Base-by-base conservation (phyloP, 2,113 vertebrate species). In the Anoplopoma fimbria region DNA sequence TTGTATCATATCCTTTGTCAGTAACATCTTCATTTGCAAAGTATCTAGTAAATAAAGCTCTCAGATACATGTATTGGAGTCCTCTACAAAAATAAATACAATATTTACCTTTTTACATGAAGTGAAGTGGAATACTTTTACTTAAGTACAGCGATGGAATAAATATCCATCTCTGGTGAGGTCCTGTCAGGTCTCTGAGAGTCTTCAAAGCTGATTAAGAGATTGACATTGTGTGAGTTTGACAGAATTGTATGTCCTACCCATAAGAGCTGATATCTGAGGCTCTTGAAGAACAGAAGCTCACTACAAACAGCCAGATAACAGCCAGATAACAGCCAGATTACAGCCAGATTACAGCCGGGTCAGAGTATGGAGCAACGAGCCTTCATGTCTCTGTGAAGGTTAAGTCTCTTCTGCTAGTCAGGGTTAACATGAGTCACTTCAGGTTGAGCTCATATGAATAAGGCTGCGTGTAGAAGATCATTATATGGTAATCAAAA, bases 321-420 rank as follows among this genome's bases (percentile, higher is more conserved):
- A 75, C 23, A 64, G n/a, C n/a, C n/a, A n/a, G n/a, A n/a, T n/a
- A n/a, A n/a, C n/a, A n/a, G 61, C 14, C 1, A n/a, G n/a, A n/a
- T 7, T 8, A 38, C 31, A 63, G 77, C 2, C 74, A 57, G 86
- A 84, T 81, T 82, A 75, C 21, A n/a, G 51, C 15, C 2, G 9
- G 71, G 62, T 75, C 77, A 55, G 31, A 42, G 68, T 53, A 33
- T 10, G 34, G 58, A 75, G 82, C 68, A 27, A 7, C 34, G n/a
- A 23, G 61, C 27, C 73, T 27, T 13, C 55, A 9, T 38, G 63
- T 42, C 25, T 42, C 55, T 62, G 67, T 60, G 40, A 47, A 64
- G 77, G 82, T 87, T 21, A 45, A 75, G 76, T 79, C 77, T 62
- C 49, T 21, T 75, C 78, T 84, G 83, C 36, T 69, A 69, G 72